Percentiles rank a stretch among this genome's conserved stretches.
Conservation (phyloP, 37 sponge, comb jelly and placozoan species). For the Ianthella basta region DNA sequence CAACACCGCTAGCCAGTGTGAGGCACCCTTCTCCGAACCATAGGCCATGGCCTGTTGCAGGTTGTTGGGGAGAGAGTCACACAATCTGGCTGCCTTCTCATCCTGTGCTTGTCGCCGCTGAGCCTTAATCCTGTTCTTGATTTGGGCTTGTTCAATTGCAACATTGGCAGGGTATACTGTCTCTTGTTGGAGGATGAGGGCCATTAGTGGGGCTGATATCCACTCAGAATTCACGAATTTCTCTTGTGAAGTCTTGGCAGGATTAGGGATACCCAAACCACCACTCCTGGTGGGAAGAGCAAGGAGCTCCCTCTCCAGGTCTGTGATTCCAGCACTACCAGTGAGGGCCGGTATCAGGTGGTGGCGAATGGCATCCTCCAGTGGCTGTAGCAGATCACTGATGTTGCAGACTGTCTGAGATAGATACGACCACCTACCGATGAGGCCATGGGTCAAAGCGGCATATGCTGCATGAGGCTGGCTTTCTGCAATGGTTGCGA, state of each 20-base stretch:
- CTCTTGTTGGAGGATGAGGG: background rate
- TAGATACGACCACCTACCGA: background rate
- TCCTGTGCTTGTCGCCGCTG: background rate
- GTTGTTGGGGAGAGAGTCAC: background rate
- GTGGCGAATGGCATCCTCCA: background rate
- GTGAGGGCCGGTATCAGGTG: background rate
- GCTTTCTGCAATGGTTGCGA: background rate
- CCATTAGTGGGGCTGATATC: background rate
- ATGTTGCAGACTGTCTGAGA: too few species aligned
- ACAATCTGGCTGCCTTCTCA: too few species aligned
- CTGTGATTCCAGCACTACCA: background rate
- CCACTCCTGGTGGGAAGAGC: background rate
- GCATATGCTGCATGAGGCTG: background rate
- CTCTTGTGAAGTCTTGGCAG: background rate
- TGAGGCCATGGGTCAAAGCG: background rate
- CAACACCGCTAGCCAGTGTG: background rate
- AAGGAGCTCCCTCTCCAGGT: conserved; percentile 1
- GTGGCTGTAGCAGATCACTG: background rate
- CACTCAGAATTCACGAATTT: background rate
- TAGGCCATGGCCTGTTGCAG: background rate
- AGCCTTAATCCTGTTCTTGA: background rate
- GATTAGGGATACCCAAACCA: background rate
- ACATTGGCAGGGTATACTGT: background rate
- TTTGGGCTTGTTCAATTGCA: background rate
- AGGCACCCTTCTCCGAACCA: conserved; percentile 3